Conservation (phyloP, 2,113 vertebrate genomes). For the Tenrec ecaudatus region DNA sequence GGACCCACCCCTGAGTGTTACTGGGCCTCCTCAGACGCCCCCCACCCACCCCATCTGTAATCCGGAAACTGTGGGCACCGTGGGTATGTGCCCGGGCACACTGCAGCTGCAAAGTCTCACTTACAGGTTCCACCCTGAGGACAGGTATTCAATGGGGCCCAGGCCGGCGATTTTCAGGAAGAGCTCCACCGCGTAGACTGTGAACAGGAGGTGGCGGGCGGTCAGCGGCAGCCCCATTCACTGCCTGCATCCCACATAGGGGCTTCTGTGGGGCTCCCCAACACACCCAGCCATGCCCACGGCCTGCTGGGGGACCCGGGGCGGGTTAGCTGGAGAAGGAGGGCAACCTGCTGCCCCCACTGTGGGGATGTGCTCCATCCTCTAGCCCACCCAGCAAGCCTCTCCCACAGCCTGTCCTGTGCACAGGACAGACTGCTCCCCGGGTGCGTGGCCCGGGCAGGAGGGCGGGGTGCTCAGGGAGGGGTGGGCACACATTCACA, state of each 20-base stretch:
- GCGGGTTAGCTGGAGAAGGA: neutral
- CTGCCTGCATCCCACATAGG: neutral
- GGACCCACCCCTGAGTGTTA: neutral
- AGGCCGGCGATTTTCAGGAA: slow-evolving; percentile 95
- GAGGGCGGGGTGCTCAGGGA: neutral
- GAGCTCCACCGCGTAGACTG: slow-evolving; percentile 96
- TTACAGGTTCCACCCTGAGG: slow-evolving; percentile 99
- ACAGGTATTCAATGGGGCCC: slow-evolving; percentile 96
- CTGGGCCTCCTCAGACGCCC: neutral
- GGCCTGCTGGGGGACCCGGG: rapidly evolving
- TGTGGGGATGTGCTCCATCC: rapidly evolving
- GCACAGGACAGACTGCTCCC: rapidly evolving
- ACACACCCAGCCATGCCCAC: rapidly evolving
- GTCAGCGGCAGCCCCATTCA: neutral
- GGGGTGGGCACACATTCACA: rapidly evolving
- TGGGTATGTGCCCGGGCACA: rapidly evolving
- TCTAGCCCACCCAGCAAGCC: rapidly evolving
- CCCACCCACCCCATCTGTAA: neutral
- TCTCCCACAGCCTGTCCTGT: rapidly evolving
- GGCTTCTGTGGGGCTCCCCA: neutral
- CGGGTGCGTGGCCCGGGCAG: neutral
- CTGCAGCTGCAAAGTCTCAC: slow-evolving; percentile 72
- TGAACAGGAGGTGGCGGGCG: neutral
- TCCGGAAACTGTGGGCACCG: rapidly evolving
- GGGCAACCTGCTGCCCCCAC: rapidly evolving